phyloP scores from a whole-genome alignment of 2,113 vertebrate species.

The Cercopithecus mona region DNA sequence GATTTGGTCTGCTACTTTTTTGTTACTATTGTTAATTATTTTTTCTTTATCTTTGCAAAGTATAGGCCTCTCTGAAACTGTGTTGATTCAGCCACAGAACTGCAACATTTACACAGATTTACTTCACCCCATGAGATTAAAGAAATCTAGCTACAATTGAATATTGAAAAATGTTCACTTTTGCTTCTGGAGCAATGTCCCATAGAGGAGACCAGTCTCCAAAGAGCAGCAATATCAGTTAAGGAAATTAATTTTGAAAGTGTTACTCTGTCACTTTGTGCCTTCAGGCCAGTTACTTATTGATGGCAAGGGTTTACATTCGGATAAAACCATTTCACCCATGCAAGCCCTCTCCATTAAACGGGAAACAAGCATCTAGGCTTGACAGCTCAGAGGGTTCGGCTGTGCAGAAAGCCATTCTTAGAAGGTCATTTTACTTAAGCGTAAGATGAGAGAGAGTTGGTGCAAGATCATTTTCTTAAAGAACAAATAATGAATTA shows the following conservation, averaged over 20 bases:
- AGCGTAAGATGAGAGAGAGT: conserved; percentile 79
- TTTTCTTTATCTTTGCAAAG: neutral
- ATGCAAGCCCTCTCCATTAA: conserved; percentile 88
- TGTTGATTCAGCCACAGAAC: conserved; percentile 36
- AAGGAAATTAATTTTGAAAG: conserved; percentile 96
- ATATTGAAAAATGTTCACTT: conserved; percentile 85
- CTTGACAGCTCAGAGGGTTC: conserved; percentile 91
- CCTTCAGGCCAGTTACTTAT: conserved; percentile 89
- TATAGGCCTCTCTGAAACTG: neutral
- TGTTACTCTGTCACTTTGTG: conserved; percentile 91
- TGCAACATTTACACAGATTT: conserved; percentile 71
- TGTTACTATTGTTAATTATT: neutral
- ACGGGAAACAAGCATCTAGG: conserved; percentile 86
- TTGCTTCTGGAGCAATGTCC: conserved; percentile 85
- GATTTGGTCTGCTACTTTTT: neutral
- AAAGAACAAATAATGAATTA: conserved; percentile 15
- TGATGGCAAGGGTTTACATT: conserved; percentile 85
- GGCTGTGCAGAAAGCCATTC: conserved; percentile 85
- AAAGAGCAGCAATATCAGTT: conserved; percentile 89
- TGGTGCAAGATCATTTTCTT: conserved; percentile 64
- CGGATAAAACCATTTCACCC: conserved; percentile 93
- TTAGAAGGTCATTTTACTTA: conserved; percentile 84
- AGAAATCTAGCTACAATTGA: conserved; percentile 70
- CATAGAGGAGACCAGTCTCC: conserved; percentile 85
- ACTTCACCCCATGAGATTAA: conserved; percentile 67